These are phyloP conservation scores for Euproctis similis DNA, from an alignment of 2,888 invertebrate genomes.

Conservation along the genomic window DNA sequence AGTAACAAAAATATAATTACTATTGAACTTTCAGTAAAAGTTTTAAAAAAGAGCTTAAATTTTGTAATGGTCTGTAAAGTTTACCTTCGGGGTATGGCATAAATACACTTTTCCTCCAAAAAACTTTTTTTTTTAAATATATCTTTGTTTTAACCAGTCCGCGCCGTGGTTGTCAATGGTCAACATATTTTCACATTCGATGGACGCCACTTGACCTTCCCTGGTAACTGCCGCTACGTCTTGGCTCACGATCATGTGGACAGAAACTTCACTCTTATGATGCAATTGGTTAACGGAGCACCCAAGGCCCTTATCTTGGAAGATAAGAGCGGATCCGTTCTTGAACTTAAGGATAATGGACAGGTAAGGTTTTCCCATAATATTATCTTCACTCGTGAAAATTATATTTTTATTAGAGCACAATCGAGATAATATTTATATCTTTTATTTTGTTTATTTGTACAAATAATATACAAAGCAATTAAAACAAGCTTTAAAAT, in stretches of 20 bases:
- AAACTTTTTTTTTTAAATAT: too few species aligned
- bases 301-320: conserved; percentile 81
- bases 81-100: too few species aligned
- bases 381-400: too few species aligned
- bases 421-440: too few species aligned
- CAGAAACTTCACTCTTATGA: conserved; percentile 88
- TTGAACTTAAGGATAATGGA: conserved; percentile 80
- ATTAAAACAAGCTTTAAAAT: too few species aligned
- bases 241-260: conserved; percentile 89
- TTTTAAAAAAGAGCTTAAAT: too few species aligned
- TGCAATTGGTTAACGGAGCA: conserved; percentile 81
- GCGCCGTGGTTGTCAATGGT: conserved; percentile 84
- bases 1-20: neutral
- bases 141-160: conserved; percentile 73
- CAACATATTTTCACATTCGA: conserved; percentile 94
- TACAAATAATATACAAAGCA: too few species aligned
- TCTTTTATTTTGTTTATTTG: too few species aligned
- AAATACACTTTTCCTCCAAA: too few species aligned
- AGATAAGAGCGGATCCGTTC: conserved; percentile 79
- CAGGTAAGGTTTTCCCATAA: conserved; percentile 47
- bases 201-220: conserved; percentile 85
- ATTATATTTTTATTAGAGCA: too few species aligned
- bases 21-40: neutral
- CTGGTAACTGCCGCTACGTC: conserved; percentile 89
- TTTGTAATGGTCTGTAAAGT: too few species aligned